Evolutionary conservation across 2,113 vertebrate genomes (phyloP).

Genomic region (Microtus pennsylvanicus): DNA sequence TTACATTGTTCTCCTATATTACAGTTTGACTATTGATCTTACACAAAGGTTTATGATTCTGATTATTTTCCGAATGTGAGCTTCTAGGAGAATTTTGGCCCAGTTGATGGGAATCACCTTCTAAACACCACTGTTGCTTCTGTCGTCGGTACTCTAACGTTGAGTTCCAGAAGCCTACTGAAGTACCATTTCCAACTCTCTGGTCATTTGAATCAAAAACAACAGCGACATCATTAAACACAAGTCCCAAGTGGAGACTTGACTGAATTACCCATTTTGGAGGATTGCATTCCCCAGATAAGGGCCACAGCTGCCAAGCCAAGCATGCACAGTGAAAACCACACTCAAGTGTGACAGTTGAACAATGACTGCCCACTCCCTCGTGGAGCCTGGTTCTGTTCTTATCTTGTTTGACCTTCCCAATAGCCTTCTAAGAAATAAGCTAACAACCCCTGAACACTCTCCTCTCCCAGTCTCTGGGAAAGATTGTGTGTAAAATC

Average conservation of each 20-base stretch:
- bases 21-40: slow-evolving; percentile 10
- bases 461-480: background rate
- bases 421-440: slow-evolving; percentile 33
- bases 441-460: background rate
- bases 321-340: slow-evolving; percentile 20
- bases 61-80: slow-evolving; percentile 41
- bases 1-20: slow-evolving; percentile 34
- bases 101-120: background rate
- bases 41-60: slow-evolving; percentile 29
- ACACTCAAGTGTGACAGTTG: background rate
- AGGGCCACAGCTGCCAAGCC: slow-evolving; percentile 17
- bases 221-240: slow-evolving; percentile 62
- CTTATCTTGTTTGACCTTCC: background rate
- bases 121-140: background rate
- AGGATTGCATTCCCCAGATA: slow-evolving; percentile 3
- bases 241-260: slow-evolving; percentile 25
- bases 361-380: background rate
- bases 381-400: background rate
- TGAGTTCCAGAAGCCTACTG: background rate
- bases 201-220: slow-evolving; percentile 27
- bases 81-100: slow-evolving; percentile 43
- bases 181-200: background rate
- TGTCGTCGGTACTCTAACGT: slow-evolving; percentile 39
- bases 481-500: background rate
- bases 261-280: slow-evolving; percentile 44